Evolutionary conservation across 2,797 vertebrate species (phyloP).

Genomic region (Scarus forsteni): DNA sequence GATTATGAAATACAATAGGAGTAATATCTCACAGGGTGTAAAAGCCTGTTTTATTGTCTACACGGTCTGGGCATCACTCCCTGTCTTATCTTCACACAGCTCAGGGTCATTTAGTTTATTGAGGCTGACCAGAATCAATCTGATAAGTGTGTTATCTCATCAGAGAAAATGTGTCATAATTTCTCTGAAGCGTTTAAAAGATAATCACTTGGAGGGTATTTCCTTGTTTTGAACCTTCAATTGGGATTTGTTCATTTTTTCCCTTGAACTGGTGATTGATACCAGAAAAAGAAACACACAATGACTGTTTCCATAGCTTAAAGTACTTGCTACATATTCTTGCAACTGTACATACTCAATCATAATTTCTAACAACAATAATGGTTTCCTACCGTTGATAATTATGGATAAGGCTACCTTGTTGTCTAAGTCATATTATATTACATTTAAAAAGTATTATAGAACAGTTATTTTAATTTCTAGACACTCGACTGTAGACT

Average conservation of each 20-base stretch:
- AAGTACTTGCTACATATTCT: too few relatives aligned
- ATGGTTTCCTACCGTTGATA: too few relatives aligned
- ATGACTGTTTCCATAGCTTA: too few relatives aligned
- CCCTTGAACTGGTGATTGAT: background rate
- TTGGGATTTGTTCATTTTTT: background rate
- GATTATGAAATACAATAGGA: slow-evolving; percentile 1
- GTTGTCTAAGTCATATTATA: too few relatives aligned
- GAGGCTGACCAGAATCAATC: slow-evolving; percentile 17
- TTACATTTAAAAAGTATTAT: too few relatives aligned
- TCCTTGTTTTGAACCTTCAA: background rate
- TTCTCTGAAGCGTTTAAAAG: background rate
- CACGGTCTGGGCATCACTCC: background rate
- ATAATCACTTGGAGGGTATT: background rate
- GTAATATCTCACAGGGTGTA: background rate
- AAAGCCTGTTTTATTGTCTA: slow-evolving; percentile 10
- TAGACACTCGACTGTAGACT: too few relatives aligned
- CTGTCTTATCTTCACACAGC: slow-evolving; percentile 27
- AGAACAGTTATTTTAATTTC: too few relatives aligned
- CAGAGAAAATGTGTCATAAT: background rate
- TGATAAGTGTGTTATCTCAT: slow-evolving; percentile 11
- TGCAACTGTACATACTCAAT: too few relatives aligned
- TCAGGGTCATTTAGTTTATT: slow-evolving; percentile 29
- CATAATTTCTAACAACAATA: too few relatives aligned
- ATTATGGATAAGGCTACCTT: too few relatives aligned
- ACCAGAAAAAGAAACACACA: background rate